Percentiles rank a stretch among this genome's conserved stretches.
phyloP scores from a whole-genome alignment of 2,797 vertebrate species.

The Fundulus diaphanus region DNA sequence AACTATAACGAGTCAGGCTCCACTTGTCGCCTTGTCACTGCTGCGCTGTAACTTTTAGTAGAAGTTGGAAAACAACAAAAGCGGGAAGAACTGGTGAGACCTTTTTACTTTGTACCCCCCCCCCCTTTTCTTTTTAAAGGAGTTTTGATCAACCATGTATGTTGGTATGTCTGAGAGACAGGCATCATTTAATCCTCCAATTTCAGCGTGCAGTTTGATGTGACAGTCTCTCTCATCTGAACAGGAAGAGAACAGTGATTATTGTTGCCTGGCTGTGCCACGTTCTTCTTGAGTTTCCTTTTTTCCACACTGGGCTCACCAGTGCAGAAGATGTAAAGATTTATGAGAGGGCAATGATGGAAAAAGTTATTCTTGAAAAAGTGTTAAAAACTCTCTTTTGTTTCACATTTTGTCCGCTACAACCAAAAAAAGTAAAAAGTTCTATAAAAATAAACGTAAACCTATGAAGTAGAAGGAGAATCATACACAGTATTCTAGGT shows the following conservation, averaged over 20 bases:
- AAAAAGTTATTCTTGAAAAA: background rate
- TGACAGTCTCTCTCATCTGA: conserved; percentile 61
- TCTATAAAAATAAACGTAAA: too few species aligned
- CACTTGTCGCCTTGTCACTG: conserved; percentile 12
- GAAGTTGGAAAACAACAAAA: background rate
- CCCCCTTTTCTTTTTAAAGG: conserved; percentile 17
- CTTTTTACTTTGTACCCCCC: conserved; percentile 12
- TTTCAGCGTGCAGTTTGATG: conserved; percentile 59
- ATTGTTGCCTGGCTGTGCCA: conserved; percentile 21
- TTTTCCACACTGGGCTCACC: conserved; percentile 10
- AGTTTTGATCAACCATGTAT: conserved; percentile 49
- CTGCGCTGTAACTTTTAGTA: conserved; percentile 9
- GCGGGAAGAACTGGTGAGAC: background rate
- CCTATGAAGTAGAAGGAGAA: too few species aligned
- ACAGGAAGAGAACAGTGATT: conserved; percentile 34
- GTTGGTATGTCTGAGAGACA: conserved; percentile 22
- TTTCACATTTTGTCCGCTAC: background rate
- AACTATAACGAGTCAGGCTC: conserved; percentile 20
- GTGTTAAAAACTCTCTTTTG: too few species aligned
- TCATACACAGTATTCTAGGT: too few species aligned
- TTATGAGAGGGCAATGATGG: background rate
- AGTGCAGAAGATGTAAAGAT: conserved; percentile 9
- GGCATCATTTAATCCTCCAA: conserved; percentile 24
- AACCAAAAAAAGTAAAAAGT: background rate
- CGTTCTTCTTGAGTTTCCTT: conserved; percentile 15